These are phyloP conservation scores for Drosophila setosimentum DNA, from an alignment of 2,888 invertebrate species.

Conservation along the genomic window DNA sequence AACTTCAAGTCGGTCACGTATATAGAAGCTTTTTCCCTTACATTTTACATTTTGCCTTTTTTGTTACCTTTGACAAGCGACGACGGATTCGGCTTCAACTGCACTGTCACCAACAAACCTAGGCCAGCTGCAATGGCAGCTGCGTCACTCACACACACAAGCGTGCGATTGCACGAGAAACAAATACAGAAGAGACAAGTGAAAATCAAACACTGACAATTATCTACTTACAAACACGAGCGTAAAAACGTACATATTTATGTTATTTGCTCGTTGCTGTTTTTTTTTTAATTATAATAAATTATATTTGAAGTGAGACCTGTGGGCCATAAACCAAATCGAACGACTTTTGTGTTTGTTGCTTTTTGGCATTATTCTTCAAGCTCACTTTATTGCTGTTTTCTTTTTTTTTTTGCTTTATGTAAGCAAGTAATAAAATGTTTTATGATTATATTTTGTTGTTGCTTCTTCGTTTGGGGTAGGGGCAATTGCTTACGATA, in stretches of 20 bases:
- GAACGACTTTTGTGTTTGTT: constrained; percentile 53
- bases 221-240: constrained; percentile 37
- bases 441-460: constrained; percentile 30
- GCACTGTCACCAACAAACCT: constrained; percentile 40
- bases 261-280: constrained; percentile 52
- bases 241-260: constrained; percentile 28
- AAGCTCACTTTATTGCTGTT: constrained; percentile 30
- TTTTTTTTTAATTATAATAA: constrained; percentile 65
- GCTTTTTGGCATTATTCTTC: constrained; percentile 42
- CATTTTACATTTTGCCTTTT: constrained; percentile 36
- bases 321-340: constrained; percentile 49
- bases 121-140: constrained; percentile 52
- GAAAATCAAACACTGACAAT: constrained; percentile 59
- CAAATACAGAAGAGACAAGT: constrained; percentile 52
- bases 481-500: constrained; percentile 40
- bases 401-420: constrained; percentile 30
- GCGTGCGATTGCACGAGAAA: constrained; percentile 36
- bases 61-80: constrained; percentile 46
- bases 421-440: constrained; percentile 47
- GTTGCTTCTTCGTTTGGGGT: constrained; percentile 1
- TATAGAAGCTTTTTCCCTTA: constrained; percentile 55
- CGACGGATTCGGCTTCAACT: constrained; percentile 22
- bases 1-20: constrained; percentile 69
- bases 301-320: constrained; percentile 57
- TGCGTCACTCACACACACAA: constrained; percentile 31